Percentiles rank a stretch among this genome's conserved stretches.
Evolutionary conservation across 2,888 invertebrate genomes (phyloP).

Genomic region (Bedellia somnulentella): DNA sequence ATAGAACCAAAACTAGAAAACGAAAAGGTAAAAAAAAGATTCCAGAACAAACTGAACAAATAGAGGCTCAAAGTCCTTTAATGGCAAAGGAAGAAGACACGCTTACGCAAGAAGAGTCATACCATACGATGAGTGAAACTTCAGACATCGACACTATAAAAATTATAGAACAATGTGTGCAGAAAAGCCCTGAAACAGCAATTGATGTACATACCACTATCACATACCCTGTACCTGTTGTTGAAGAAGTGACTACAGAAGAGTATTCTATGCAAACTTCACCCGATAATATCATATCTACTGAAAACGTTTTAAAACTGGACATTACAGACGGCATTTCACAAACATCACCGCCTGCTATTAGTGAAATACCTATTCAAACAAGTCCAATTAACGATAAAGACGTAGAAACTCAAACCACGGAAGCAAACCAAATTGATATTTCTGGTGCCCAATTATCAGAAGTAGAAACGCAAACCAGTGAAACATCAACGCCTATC

Average conservation of each 20-base stretch:
- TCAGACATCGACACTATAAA: constrained; percentile 65
- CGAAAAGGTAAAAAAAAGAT: constrained; percentile 56
- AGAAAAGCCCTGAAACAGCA: constrained; percentile 49
- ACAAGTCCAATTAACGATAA: constrained; percentile 58
- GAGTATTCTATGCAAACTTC: constrained; percentile 64
- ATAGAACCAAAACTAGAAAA: constrained; percentile 28
- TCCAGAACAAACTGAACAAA: constrained; percentile 18
- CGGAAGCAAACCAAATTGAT: constrained; percentile 21
- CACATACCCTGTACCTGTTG: constrained; percentile 58
- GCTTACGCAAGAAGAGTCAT: constrained; percentile 60
- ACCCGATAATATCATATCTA: constrained; percentile 41
- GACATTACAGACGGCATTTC: constrained; percentile 37
- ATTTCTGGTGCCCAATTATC: constrained; percentile 35
- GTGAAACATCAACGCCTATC: constrained; percentile 33
- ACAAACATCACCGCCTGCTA: constrained; percentile 56
- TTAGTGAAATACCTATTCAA: constrained; percentile 60
- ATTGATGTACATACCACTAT: constrained; percentile 57
- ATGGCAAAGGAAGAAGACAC: constrained; percentile 47
- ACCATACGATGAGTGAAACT: constrained; percentile 59
- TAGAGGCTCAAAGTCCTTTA: constrained; percentile 40
- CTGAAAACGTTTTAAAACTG: constrained; percentile 20
- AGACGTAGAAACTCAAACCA: constrained; percentile 41
- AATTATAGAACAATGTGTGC: constrained; percentile 66
- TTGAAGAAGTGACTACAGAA: constrained; percentile 60
- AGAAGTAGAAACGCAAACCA: constrained; percentile 44